Base-by-base conservation (phyloP, 2,113 vertebrate genomes). In the Ctenodactylus gundi region DNA sequence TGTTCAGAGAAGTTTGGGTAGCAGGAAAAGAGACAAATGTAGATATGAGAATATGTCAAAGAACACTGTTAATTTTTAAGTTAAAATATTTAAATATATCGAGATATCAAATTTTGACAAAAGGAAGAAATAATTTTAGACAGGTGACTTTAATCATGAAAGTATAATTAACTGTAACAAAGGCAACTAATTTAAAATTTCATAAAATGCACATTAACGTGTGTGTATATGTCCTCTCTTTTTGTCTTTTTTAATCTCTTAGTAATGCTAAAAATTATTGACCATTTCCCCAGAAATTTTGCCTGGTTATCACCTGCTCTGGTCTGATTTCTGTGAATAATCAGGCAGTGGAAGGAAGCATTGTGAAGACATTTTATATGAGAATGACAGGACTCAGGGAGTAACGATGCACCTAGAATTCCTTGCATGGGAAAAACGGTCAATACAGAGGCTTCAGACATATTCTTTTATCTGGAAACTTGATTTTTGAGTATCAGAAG, bases 401-500 rank as follows among this genome's bases (percentile, higher is more conserved):
- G 46, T 72, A 85, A 88, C 60, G 8, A 46, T 88, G 34, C 77
- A 70, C 81, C 46, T 49, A 29, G 55, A 72, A 83, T 23, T 64
- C 53, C 91, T 53, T 88, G 41, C 13, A 18, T 90, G 90, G 86
- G 41, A 96, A 68, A 96, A 91, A 64, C 3, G 88, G 84, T 89
- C 46, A 95, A 97, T 84, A 96, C 83, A 78, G 76, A 89, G 88
- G 60, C 89, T 93, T 97, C 93, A 95, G 76, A 97, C 93, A 88
- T 60, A 12, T 51, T 94, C 94, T 97, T 97, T 98, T 88, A 97
- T 96, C 97, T 65, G 46, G 67, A n/a, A 88, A 68, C 95, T 98
- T 97, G 93, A 97, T 96, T 95, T 98, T 97, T 97, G 95, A 97
- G 92, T 96, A 97, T 96, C 94, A 91, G 94, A 98, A 97, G 96